These are phyloP conservation scores for Diabrotica undecimpunctata DNA, from an alignment of 1,140 invertebrate genomes.

Conservation along the genomic window DNA sequence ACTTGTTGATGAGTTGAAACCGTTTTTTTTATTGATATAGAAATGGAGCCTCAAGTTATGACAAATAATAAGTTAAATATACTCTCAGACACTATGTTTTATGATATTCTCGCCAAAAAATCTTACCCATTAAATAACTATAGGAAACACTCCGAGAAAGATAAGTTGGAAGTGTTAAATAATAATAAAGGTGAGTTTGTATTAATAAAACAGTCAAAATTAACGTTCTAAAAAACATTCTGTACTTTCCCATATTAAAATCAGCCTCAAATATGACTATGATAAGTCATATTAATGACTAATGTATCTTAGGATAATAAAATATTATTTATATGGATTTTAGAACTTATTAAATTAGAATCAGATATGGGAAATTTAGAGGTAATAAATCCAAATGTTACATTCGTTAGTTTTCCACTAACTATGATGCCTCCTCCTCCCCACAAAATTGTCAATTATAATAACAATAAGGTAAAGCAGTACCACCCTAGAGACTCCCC, in stretches of 20 bases:
- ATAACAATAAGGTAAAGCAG: constrained; percentile 17
- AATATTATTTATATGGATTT: no score
- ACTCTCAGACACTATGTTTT: constrained; percentile 11
- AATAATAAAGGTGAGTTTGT: constrained; percentile 7
- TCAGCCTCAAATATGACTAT: no score
- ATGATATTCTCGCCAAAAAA: constrained; percentile 3
- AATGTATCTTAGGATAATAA: no score
- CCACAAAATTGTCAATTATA: constrained; percentile 23
- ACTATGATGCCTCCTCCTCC: constrained; percentile 17
- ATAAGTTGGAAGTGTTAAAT: constrained; percentile 11
- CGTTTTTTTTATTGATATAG: constrained; percentile 9
- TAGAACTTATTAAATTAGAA: not conserved
- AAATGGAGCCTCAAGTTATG: constrained; percentile 14
- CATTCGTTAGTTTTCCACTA: constrained; percentile 18
- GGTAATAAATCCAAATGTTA: constrained; percentile 11
- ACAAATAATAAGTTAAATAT: constrained; percentile 14
- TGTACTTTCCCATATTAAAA: no score
- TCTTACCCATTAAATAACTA: constrained; percentile 12
- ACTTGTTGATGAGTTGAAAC: constrained; percentile 4
- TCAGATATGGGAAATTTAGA: not conserved
- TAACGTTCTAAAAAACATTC: no score
- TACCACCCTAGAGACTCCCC: constrained; percentile 18
- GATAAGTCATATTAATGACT: no score
- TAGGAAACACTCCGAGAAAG: constrained; percentile 8
- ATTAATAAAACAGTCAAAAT: no score